Base-by-base conservation (phyloP, 2,113 vertebrate species). In the Tenrec ecaudatus region DNA sequence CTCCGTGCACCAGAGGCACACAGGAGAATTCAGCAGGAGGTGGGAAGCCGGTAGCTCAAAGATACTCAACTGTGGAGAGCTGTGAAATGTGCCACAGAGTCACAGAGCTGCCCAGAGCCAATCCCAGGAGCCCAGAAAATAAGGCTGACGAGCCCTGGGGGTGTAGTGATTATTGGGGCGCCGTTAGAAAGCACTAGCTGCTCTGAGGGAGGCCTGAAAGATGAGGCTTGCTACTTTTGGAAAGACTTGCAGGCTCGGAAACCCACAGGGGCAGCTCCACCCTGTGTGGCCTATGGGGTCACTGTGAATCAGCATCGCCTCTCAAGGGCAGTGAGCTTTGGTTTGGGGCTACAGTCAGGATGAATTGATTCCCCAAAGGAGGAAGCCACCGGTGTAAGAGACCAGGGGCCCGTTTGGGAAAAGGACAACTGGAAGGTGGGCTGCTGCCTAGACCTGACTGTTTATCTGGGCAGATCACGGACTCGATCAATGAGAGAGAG, bases 1-100 rank as follows among this genome's bases (percentile, higher is more conserved):
- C 60, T 15, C 8, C 1, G 3, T n/a, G 66, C 29, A 15, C 31
- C 27, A 11, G 58, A 23, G 0, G 4, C 4, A 20, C 14, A 0
- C 1, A 6, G 71, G 66, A 36, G 4, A 15, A 20, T 43, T 62
- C 69, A 4, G 11, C 2, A 47, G 78, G 25, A 36, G 20, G 82
- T 73, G 5, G 14, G 58, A 22, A 40, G 38, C 40, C 58, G 0
- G 3, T 3, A 22, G 66, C 75, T 58, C 25, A 31, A 22, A 81
- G 17, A 15, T 40, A 31, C 27, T 58, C 31, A 43, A 10, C 79
- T n/a, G 0, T 2, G 20, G 15, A 62, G 12, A 40, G 82, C 77
- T 47, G 29, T 31, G 27, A 76, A n/a, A 1, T 12, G 33, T 23
- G 22, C 78, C 19, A 29, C 25, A 31, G 64, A 1, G 25, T 76